Base-by-base conservation (phyloP, 1,140 invertebrate species). In the Colletes latitarsis region DNA sequence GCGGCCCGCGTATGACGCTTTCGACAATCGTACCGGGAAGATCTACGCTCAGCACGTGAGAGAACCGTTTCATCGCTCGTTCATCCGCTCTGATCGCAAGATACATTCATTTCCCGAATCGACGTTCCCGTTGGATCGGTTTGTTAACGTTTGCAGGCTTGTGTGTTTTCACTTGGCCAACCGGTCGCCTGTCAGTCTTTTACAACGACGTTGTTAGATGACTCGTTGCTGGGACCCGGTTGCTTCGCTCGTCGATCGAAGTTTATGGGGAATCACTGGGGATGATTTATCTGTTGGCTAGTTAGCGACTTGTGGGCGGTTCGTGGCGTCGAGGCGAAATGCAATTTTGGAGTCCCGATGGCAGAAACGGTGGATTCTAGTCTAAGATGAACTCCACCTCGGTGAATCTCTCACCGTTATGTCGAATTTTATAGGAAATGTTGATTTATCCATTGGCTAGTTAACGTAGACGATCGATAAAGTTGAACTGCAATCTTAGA, bases 41-140 rank as follows among this genome's bases (percentile, higher is more conserved):
- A 67, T 15, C 30, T 53, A 75, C 49, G n/a, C 14, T 14, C n/a
- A n/a, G 30, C 73, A 67, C 62, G 62, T 49, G 49, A 67, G 41
- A 53, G 39, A 21, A 30, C 39, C 62, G 73, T 75, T 66, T 66
- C 62, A 67, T 75, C 62, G 62, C 19, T 67, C 55, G 55, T 75
- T 75, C 73, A 55, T 55, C 46, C 21, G 21, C 41, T 30, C 52
- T 14, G 52, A 46, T 53, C 52, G 52, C 52, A 14, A 41, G 63
- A 76, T 77, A 67, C 53, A 58, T 77, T 77, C 46, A 17, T 58
- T 52, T 49, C 52, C 55, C 19, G 55, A 43, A 67, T 67, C 66
- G 66, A 70, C 49, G 73, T 64, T 75, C 14, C 62, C 49, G 73
- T 75, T 75, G 46, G 75, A 70, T 77, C 75, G 66, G 43, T 77